Evolutionary conservation across 2,113 vertebrate species (phyloP).

Genomic region (Lepus europaeus): DNA sequence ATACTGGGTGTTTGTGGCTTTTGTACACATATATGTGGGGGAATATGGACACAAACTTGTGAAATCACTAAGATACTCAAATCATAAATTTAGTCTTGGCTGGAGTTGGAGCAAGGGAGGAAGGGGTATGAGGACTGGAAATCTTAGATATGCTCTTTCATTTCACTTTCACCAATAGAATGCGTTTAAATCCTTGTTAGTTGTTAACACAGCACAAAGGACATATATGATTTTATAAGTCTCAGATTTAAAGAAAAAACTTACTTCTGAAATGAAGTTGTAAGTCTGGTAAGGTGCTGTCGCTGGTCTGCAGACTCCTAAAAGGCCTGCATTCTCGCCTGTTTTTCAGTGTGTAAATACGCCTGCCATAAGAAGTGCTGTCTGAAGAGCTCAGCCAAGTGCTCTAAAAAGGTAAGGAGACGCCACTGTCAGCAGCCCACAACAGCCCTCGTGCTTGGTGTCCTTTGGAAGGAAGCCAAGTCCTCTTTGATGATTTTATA

Average conservation of each 20-base stretch:
- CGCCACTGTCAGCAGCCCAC: neutral
- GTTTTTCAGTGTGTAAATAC: slow-evolving; percentile 96
- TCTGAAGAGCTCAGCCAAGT: slow-evolving; percentile 95
- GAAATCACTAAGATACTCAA: slow-evolving; percentile 1
- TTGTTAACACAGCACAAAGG: neutral
- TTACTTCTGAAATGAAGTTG: neutral
- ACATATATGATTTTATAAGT: neutral
- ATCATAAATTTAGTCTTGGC: neutral
- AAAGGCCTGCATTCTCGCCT: slow-evolving; percentile 56
- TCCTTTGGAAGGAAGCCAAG: slow-evolving; percentile 38
- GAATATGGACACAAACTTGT: slow-evolving; percentile 16
- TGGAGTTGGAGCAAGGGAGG: neutral
- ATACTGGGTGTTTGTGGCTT: slow-evolving; percentile 43
- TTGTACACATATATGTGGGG: neutral
- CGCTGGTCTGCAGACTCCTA: slow-evolving; percentile 36
- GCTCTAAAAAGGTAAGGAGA: slow-evolving; percentile 97
- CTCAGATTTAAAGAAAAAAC: slow-evolving; percentile 27
- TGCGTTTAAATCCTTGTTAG: slow-evolving; percentile 10
- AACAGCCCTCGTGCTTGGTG: neutral
- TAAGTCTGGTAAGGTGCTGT: slow-evolving; percentile 32
- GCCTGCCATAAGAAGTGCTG: slow-evolving; percentile 99
- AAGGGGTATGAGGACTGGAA: neutral
- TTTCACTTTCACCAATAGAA: slow-evolving; percentile 49
- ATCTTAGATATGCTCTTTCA: slow-evolving; percentile 45
- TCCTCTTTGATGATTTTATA: slow-evolving; percentile 46